A percentile compares a stretch with the other conserved stretches of the same genome.
Conservation (phyloP, 1,140 invertebrate genomes). For the Melipona quadrifasciata region DNA sequence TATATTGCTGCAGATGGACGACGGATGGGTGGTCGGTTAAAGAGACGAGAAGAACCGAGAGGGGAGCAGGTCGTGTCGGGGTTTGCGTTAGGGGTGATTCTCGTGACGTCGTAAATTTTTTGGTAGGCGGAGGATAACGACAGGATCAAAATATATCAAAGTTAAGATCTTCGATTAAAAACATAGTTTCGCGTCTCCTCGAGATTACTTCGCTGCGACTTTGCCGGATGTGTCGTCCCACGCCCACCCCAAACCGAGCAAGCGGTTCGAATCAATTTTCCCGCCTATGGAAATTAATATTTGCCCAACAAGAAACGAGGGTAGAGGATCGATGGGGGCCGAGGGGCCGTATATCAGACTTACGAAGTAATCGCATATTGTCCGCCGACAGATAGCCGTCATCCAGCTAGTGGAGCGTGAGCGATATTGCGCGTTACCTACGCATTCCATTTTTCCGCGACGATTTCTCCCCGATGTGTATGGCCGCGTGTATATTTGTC, state of each 20-base stretch:
- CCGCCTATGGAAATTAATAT: conserved; percentile 41
- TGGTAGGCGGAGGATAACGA: neutral
- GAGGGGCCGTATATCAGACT: conserved; percentile 22
- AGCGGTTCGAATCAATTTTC: conserved; percentile 22
- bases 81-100: neutral
- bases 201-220: neutral
- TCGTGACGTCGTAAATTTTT: neutral
- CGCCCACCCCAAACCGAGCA: neutral
- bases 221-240: neutral
- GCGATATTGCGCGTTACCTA: conserved; percentile 37
- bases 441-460: conserved; percentile 29
- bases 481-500: neutral
- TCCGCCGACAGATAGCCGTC: conserved; percentile 24
- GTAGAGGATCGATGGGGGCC: neutral
- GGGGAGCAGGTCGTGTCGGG: neutral
- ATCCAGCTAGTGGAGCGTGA: neutral
- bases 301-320: conserved; percentile 1
- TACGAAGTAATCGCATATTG: conserved; percentile 42
- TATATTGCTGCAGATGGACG: conserved; percentile 30
- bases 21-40: neutral
- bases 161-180: neutral
- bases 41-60: neutral
- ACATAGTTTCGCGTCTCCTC: neutral
- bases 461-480: neutral
- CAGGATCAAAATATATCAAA: no score